These are phyloP conservation scores for Drosophila equinoxialis DNA, from an alignment of 1,140 invertebrate genomes.

Conservation along the genomic window DNA sequence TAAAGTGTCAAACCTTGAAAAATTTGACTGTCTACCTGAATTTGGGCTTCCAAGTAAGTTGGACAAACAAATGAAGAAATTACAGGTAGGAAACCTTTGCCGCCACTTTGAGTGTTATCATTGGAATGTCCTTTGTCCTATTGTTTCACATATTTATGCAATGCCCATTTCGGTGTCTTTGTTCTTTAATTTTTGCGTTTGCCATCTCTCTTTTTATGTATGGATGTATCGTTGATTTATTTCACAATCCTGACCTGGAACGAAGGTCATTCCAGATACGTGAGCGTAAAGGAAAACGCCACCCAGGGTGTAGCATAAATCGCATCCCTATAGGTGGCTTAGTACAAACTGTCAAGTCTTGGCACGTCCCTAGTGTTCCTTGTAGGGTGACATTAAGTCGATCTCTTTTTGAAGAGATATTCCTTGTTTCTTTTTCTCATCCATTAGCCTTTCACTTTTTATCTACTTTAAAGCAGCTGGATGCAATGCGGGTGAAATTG, in stretches of 20 bases:
- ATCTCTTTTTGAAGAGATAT: not conserved
- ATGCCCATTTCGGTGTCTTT: slow-evolving; percentile 50
- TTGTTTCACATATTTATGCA: slow-evolving; percentile 49
- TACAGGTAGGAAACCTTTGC: slow-evolving; percentile 39
- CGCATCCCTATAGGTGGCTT: slow-evolving; percentile 27
- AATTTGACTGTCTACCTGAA: slow-evolving; percentile 18
- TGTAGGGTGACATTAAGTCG: slow-evolving; percentile 42
- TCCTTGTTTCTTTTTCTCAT: not conserved
- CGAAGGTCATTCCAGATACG: slow-evolving; percentile 3
- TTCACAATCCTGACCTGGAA: slow-evolving; percentile 15
- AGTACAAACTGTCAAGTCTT: slow-evolving; percentile 47
- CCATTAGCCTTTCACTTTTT: slow-evolving; percentile 61
- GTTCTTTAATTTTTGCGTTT: slow-evolving; percentile 40
- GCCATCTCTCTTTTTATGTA: slow-evolving; percentile 12
- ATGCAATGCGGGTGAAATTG: slow-evolving; percentile 15
- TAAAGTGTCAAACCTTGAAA: slow-evolving; percentile 55
- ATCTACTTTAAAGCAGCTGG: slow-evolving; percentile 41
- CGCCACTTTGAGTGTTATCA: slow-evolving; percentile 42
- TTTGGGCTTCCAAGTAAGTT: slow-evolving; percentile 24
- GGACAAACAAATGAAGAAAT: slow-evolving; percentile 3
- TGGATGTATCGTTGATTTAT: slow-evolving; percentile 42
- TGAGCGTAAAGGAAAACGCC: slow-evolving; percentile 33
- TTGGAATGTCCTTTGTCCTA: slow-evolving; percentile 14
- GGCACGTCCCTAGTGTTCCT: slow-evolving; percentile 40
- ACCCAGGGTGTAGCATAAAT: slow-evolving; percentile 45